These are phyloP conservation scores for Aplysia californica DNA, from an alignment of 1,140 invertebrate genomes.

Conservation along the genomic window DNA sequence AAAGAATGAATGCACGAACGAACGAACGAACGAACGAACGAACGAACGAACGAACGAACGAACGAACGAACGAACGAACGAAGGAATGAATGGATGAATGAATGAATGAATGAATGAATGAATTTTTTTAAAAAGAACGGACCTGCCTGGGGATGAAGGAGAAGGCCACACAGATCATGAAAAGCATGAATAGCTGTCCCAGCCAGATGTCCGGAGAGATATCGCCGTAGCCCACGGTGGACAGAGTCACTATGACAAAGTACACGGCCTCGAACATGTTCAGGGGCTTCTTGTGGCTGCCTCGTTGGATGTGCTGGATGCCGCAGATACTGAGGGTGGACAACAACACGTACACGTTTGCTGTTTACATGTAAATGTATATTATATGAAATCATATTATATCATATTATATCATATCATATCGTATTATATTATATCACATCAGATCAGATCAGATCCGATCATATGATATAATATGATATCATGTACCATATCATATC, in stretches of 20 bases:
- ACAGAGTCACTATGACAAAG: slow-evolving; percentile 97
- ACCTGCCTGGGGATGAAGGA: slow-evolving; percentile 95
- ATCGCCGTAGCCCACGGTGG: slow-evolving; percentile 82
- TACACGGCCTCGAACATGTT: slow-evolving; percentile 95
- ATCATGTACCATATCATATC: no score
- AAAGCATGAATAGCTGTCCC: slow-evolving; percentile 93
- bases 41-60: no score
- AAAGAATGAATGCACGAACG: neutral
- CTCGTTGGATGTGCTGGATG: slow-evolving; percentile 95
- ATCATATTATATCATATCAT: no score
- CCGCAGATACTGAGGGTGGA: slow-evolving; percentile 82
- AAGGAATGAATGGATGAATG: neutral
- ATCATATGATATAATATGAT: no score
- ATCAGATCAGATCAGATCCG: no score
- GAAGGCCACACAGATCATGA: slow-evolving; percentile 92
- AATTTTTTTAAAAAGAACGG: neutral
- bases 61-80: neutral
- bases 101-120: slow-evolving; percentile 6
- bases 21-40: slow-evolving; percentile 1
- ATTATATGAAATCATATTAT: no score
- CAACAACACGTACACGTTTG: neutral
- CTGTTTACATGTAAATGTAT: no score
- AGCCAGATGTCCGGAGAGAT: slow-evolving; percentile 97
- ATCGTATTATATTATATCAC: no score
- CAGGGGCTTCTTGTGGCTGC: slow-evolving; percentile 78